Evolutionary conservation across 2,113 vertebrate species (phyloP).

Genomic region (Dinomys branickii): DNA sequence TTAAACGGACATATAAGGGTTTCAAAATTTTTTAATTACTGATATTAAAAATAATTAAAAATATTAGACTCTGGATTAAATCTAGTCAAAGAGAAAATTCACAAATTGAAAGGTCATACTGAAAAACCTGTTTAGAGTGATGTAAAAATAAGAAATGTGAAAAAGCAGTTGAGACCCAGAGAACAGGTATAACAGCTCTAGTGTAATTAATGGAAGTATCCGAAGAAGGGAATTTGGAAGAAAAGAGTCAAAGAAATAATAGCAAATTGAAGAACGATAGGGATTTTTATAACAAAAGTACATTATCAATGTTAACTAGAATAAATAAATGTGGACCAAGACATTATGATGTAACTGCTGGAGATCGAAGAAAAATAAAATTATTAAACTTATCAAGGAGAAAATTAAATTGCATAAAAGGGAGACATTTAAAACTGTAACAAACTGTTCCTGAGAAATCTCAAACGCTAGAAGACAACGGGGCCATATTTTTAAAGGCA

Average conservation of each 20-base stretch:
- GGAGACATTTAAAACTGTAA: neutral
- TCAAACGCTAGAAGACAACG: neutral
- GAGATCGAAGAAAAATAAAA: constrained; percentile 1
- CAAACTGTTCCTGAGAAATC: neutral
- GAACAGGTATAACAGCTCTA: neutral
- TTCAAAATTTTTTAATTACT: neutral
- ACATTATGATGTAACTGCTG: neutral
- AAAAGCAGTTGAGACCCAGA: neutral
- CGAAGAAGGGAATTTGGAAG: neutral
- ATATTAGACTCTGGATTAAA: neutral
- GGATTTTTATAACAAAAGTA: neutral
- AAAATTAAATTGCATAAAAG: neutral
- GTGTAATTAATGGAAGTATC: neutral
- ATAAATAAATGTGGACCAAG: constrained; percentile 36
- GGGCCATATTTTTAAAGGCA: neutral
- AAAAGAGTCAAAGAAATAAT: neutral
- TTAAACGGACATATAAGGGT: neutral
- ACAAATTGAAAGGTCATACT: neutral
- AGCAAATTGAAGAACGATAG: neutral
- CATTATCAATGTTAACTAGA: neutral
- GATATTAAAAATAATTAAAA: neutral
- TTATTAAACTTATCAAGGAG: neutral
- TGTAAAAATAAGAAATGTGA: neutral
- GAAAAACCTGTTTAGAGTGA: neutral
- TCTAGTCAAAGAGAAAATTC: neutral